Percentiles rank a stretch among this genome's conserved stretches.
Conservation (phyloP, 2,113 vertebrate genomes). For the Plecotus auritus region DNA sequence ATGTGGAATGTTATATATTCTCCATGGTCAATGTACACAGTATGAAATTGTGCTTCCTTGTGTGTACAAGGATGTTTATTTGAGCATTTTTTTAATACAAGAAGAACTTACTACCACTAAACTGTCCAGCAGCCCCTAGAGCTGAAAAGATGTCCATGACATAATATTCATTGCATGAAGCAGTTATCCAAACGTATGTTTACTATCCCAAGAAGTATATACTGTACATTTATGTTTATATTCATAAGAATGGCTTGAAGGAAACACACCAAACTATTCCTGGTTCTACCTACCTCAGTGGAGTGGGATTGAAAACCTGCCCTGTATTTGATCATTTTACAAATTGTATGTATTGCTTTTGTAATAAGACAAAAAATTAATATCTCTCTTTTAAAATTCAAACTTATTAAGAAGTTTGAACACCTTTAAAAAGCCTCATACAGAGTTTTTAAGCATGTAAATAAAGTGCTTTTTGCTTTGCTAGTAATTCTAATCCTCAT, state of each 20-base stretch:
- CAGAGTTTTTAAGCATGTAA: background rate
- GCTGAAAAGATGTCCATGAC: conserved; percentile 8
- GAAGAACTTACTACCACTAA: conserved; percentile 35
- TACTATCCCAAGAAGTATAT: background rate
- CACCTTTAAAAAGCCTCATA: background rate
- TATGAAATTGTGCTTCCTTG: conserved; percentile 13
- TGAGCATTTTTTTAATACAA: background rate
- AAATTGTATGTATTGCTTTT: background rate
- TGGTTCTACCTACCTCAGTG: background rate
- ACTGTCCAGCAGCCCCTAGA: background rate
- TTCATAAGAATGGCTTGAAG: conserved; percentile 27
- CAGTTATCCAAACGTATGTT: background rate
- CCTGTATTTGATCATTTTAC: conserved; percentile 18
- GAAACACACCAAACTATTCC: background rate
- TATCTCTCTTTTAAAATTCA: conserved; percentile 20
- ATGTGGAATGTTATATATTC: background rate
- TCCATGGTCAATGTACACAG: background rate
- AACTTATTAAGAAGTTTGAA: background rate
- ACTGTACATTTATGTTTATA: conserved; percentile 2
- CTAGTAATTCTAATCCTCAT: conserved; percentile 12
- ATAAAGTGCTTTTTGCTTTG: conserved; percentile 24
- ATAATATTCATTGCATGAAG: background rate
- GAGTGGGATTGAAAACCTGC: background rate
- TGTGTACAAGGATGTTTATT: background rate
- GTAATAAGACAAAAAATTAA: conserved; percentile 24